phyloP scores from a whole-genome alignment of 2,113 vertebrate genomes.

The Oophaga pumilio region DNA sequence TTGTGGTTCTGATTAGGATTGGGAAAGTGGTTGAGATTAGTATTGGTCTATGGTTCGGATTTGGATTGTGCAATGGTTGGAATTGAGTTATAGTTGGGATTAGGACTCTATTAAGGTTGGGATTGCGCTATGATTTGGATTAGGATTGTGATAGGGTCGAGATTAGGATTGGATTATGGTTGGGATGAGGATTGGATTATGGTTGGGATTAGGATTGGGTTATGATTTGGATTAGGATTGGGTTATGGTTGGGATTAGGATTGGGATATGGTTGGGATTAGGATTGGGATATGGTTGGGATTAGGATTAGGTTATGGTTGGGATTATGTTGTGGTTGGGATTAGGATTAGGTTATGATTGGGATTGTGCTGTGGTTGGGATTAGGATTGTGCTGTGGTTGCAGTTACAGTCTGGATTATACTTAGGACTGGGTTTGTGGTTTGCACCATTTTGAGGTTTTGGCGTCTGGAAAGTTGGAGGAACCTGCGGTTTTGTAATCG shows the following conservation, averaged over 20 bases:
- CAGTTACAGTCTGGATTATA: neutral
- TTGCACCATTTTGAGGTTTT: neutral
- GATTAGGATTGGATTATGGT: no score
- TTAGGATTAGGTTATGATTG: neutral
- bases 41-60: neutral
- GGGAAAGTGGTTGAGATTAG: neutral
- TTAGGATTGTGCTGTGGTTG: neutral
- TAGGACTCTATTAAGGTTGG: no score
- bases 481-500: slow-evolving; percentile 1
- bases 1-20: neutral
- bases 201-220: no score
- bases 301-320: neutral
- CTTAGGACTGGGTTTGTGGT: neutral
- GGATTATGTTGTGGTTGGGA: neutral
- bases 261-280: no score
- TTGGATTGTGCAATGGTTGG: neutral
- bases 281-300: no score
- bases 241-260: no score
- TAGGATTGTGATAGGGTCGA: no score
- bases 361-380: neutral
- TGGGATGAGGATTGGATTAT: no score
- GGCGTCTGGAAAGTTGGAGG: neutral
- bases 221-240: no score
- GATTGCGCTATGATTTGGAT: no score
- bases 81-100: neutral